Base-by-base conservation (phyloP, 92 coral and sea anemone species). In the Paragorgia papillata region DNA sequence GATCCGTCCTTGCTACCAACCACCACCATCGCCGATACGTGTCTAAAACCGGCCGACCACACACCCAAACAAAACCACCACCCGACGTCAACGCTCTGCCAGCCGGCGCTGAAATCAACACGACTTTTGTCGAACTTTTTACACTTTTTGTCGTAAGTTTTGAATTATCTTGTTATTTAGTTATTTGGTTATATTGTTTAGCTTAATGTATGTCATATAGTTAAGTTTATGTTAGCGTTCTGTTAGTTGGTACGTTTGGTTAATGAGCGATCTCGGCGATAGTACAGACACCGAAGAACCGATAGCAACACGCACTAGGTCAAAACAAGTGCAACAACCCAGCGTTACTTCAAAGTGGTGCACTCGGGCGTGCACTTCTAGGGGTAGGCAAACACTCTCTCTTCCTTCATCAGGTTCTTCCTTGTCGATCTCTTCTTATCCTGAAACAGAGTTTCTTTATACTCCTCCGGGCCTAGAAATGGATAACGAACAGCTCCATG, bases 231-330 rank as follows among this genome's bases (percentile, higher is more conserved):
- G 43, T 37, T 37, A 37, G 43, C 6, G 43, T 10, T 37, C 43
- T 37, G 43, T 37, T 37, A 37, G 10, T 37, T 4, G 43, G 43
- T 51, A 51, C 21, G 6, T 51, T 51, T 51, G 58, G 58, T 51
- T 51, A 51, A 51, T 51, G 58, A 51, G 58, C 58, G 58, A 17
- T 17, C 7, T n/a, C 6, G 10, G 10, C 4, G 43, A 37, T 10
- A 37, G 4, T 17, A 3, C 58, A 17, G 26, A 51, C 5, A 17
- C 58, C 17, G 58, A 51, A 51, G 26, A 51, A 7, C 26, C 6
- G 6, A 51, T 51, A 51, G 58, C 58, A 6, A 51, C 58, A 51
- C n/a, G 58, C 58, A 51, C 58, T 51, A 51, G 58, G 58, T 5
- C 8, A 5, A 51, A 17, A 17, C 58, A 5, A 3, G 5, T n/a